phyloP scores from a whole-genome alignment of 2,113 vertebrate species.

The Phasianus colchicus region DNA sequence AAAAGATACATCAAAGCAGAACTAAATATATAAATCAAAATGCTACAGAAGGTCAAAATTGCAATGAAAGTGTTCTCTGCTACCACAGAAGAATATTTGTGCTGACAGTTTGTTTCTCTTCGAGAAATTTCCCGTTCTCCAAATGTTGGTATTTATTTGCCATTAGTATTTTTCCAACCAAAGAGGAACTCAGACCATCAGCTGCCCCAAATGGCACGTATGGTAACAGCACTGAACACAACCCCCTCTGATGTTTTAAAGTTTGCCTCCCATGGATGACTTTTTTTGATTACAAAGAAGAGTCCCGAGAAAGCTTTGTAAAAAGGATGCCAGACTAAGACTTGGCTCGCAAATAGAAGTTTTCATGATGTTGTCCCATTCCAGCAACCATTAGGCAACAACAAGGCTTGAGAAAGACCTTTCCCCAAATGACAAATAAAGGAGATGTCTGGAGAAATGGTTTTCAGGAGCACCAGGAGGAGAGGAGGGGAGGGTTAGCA shows the following conservation, averaged over 20 bases:
- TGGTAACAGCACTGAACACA: not conserved
- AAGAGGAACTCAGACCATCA: not conserved
- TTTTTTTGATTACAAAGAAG: not conserved
- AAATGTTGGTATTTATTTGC: not conserved
- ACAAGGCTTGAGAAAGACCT: rapidly evolving
- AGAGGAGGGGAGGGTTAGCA: not conserved
- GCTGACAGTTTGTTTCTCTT: conserved; percentile 35
- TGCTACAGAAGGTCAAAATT: conserved; percentile 29
- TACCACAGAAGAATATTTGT: conserved; percentile 44
- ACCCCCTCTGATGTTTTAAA: rapidly evolving
- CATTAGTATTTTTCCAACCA: not conserved
- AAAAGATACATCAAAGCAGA: conserved; percentile 47
- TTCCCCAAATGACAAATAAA: not conserved
- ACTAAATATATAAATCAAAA: conserved; percentile 24
- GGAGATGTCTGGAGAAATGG: not conserved
- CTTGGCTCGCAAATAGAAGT: not conserved
- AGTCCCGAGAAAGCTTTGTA: not conserved
- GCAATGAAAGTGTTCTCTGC: not conserved
- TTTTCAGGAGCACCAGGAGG: not conserved
- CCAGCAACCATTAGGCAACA: not conserved
- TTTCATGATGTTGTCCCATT: rapidly evolving
- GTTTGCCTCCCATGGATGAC: not conserved
- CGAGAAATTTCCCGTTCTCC: not conserved
- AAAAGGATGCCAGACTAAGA: not conserved
- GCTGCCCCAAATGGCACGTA: not conserved